These are phyloP conservation scores for Amia ocellicauda DNA, from an alignment of 2,113 vertebrate species.

Conservation along the genomic window DNA sequence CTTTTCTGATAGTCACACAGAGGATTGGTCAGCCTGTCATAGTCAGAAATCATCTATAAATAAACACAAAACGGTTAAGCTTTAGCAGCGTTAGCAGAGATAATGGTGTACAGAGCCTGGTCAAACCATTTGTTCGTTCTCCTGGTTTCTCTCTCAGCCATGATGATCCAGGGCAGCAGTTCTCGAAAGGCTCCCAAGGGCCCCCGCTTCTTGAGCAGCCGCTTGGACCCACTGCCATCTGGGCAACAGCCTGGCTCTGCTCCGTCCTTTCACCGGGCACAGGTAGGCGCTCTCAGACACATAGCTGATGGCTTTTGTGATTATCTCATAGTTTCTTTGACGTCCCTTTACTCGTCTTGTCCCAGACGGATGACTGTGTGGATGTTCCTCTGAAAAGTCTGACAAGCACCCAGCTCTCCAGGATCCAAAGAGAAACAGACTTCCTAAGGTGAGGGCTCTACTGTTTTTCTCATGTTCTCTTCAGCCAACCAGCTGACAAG, in stretches of 20 bases:
- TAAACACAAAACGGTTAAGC: too few relatives aligned
- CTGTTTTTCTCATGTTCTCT: too few relatives aligned
- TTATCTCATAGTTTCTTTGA: too few relatives aligned
- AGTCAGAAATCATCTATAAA: too few relatives aligned
- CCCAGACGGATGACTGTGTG: slow-evolving; percentile 53
- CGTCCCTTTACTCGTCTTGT: slow-evolving; percentile 32
- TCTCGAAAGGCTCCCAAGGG: slow-evolving; percentile 39
- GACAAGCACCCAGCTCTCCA: slow-evolving; percentile 54
- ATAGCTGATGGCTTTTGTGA: too few relatives aligned
- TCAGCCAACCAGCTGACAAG: too few relatives aligned
- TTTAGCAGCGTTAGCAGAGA: too few relatives aligned
- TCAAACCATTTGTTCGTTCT: not conserved
- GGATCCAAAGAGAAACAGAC: slow-evolving; percentile 63
- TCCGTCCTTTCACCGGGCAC: slow-evolving; percentile 25
- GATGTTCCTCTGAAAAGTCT: slow-evolving; percentile 52
- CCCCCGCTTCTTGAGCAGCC: slow-evolving; percentile 50
- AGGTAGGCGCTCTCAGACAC: too few relatives aligned
- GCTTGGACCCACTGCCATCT: slow-evolving; percentile 28
- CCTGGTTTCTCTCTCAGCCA: slow-evolving; percentile 36
- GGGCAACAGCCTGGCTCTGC: slow-evolving; percentile 28
- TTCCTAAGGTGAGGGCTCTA: slow-evolving; percentile 71
- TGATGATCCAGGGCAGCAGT: slow-evolving; percentile 36
- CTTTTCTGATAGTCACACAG: too few relatives aligned
- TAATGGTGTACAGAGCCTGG: too few relatives aligned
- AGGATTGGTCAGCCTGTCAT: too few relatives aligned